Percentiles rank a stretch among this genome's conserved stretches.
These are phyloP conservation scores for Copsychus sechellarum DNA, from an alignment of 2,113 vertebrate genomes.

Conservation along the genomic window DNA sequence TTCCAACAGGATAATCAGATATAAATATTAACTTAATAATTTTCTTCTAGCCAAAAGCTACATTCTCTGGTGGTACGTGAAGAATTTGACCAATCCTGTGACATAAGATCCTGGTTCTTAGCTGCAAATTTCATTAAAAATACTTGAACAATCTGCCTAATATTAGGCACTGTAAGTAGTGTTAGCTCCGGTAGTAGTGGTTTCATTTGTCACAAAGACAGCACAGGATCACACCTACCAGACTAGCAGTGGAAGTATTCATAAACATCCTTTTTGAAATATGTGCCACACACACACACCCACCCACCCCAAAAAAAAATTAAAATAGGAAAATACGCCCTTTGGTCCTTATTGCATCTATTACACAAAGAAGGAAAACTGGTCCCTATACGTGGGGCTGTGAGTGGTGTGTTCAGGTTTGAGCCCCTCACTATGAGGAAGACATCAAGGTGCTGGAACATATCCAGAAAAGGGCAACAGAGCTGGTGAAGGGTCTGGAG, in stretches of 20 bases:
- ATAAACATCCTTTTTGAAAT: background rate
- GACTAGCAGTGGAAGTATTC: background rate
- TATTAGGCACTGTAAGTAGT: background rate
- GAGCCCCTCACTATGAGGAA: background rate
- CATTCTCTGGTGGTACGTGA: background rate
- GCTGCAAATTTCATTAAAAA: background rate
- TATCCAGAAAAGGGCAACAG: background rate
- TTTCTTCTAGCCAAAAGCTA: background rate
- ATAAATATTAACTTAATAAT: background rate
- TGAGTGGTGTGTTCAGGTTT: background rate
- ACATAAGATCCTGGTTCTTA: background rate
- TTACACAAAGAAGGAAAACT: background rate
- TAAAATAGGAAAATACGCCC: background rate
- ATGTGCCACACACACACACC: accelerated
- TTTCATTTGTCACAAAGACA: background rate
- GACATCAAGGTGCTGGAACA: accelerated
- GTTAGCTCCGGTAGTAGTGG: background rate
- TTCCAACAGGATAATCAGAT: background rate
- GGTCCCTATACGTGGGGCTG: accelerated
- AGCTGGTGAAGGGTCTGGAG: background rate
- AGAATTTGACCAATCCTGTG: background rate
- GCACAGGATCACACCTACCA: background rate
- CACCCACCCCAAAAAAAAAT: background rate
- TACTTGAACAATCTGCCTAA: background rate
- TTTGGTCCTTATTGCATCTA: background rate